phyloP scores from a whole-genome alignment of 2,113 vertebrate species.

The Chinchilla lanigera region DNA sequence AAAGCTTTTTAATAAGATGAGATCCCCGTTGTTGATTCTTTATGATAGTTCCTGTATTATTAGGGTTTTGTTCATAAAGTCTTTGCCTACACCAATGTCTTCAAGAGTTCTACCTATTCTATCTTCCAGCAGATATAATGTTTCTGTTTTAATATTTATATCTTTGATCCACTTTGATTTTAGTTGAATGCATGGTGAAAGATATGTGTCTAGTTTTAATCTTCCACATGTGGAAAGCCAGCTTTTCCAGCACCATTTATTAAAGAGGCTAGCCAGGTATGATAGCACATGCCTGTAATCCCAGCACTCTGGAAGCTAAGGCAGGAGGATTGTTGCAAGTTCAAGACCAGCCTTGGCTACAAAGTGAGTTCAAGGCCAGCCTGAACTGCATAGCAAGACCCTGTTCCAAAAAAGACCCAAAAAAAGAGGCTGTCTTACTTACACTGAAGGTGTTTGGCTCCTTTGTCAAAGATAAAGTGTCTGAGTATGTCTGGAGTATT shows the following conservation, averaged over 20 bases:
- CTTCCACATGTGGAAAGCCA: background rate
- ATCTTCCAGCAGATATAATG: background rate
- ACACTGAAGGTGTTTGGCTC: background rate
- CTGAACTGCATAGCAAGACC: too few relatives aligned
- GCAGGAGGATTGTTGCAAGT: too few relatives aligned
- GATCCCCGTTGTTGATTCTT: background rate
- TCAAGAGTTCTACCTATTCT: background rate
- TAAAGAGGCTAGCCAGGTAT: background rate
- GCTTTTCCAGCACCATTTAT: background rate
- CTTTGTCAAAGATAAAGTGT: background rate
- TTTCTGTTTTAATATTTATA: background rate
- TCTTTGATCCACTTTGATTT: background rate
- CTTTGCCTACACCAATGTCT: background rate
- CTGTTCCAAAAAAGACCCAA: too few relatives aligned
- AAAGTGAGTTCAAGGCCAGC: too few relatives aligned
- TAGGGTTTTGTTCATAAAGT: background rate
- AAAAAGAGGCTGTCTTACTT: background rate
- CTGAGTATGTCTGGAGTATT: background rate
- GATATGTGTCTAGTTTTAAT: background rate
- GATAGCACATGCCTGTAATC: too few relatives aligned
- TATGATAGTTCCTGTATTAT: background rate
- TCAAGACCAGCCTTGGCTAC: too few relatives aligned
- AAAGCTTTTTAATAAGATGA: background rate
- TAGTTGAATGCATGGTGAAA: background rate
- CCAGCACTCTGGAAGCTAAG: too few relatives aligned